Evolutionary conservation across 1,140 invertebrate species (phyloP), one percentile per base, ranked within the genome.

Genomic region (Sinella curviseta): DNA sequence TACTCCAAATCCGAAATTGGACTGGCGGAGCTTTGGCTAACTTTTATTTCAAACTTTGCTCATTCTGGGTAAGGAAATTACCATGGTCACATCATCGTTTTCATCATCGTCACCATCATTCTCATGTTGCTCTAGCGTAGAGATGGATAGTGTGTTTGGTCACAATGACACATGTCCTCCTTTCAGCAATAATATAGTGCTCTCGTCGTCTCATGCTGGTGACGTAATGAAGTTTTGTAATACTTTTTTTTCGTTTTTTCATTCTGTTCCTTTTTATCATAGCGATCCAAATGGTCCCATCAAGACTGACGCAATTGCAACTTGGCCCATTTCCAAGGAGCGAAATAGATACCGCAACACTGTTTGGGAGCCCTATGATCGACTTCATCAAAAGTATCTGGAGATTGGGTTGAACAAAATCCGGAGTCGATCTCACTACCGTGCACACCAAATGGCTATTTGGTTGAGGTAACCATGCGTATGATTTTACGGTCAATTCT

Each of bases 281-380:
- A 75, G 74, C 1, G 39, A 75, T 75, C 74, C 74, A 4, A 75
- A 75, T 48, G 74, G 74, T 48, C 74, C 74, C 16, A 75, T 75
- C 35, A 75, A 75, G 91, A 30, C 87, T 75, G 74, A 75, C 36
- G 34, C 74, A 48, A 30, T 75, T 30, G 16, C 74, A 36, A 48
- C 74, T 28, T 95, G 60, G 91, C 92, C 0, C 91, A 91, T 82
- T 79, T 95, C 91, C 70, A 93, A 92, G 85, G 94, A 95, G 86
- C 90, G 92, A 57, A 95, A 94, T 86, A 90, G 94, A 75, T 97
- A 95, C 86, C 91, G 93, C 76, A 93, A 91, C 76, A 91, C 94
- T 78, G 90, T 91, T 1, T 97, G 95, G 96, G 95, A 96, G 81
- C 92, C 94, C 84, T 97, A 96, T 86, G 94, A 97, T 85, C 92